Conservation (phyloP, 1,140 invertebrate genomes). For the Sitophilus oryzae region DNA sequence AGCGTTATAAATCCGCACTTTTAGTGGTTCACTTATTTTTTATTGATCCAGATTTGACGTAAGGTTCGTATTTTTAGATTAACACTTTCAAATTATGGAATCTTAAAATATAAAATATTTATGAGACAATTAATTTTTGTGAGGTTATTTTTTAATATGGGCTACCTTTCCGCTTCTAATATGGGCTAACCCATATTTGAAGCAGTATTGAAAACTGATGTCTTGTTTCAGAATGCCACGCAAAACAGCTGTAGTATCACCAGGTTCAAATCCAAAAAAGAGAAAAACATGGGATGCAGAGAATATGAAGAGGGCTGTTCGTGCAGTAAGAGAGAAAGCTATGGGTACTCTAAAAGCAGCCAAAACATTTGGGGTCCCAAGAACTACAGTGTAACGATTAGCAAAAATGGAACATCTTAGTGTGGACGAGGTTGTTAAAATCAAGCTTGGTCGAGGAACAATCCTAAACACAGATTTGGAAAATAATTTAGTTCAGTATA, state of each 20-base stretch:
- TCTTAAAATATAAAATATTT: too few relatives aligned
- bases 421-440: constrained; percentile 5
- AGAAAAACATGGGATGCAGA: background rate
- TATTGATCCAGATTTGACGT: too few relatives aligned
- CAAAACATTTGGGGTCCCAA: constrained; percentile 9
- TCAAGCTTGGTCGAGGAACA: constrained; percentile 5
- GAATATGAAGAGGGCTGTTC: constrained; percentile 5
- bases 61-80: too few relatives aligned
- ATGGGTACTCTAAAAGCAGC: too few relatives aligned
- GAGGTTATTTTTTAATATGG: constrained; percentile 6
- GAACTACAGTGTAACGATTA: constrained; percentile 1
- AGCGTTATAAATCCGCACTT: too few relatives aligned
- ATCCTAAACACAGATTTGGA: background rate
- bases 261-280: background rate
- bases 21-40: too few relatives aligned
- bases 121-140: too few relatives aligned
- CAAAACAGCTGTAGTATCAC: too few relatives aligned
- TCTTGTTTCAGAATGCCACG: constrained; percentile 5
- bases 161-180: background rate
- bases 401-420: constrained; percentile 7
- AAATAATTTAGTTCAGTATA: background rate
- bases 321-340: constrained; percentile 7
- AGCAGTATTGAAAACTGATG: too few relatives aligned
- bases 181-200: too few relatives aligned
- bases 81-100: too few relatives aligned